phyloP scores from a whole-genome alignment of 2,113 vertebrate species.

The Vimba vimba region DNA sequence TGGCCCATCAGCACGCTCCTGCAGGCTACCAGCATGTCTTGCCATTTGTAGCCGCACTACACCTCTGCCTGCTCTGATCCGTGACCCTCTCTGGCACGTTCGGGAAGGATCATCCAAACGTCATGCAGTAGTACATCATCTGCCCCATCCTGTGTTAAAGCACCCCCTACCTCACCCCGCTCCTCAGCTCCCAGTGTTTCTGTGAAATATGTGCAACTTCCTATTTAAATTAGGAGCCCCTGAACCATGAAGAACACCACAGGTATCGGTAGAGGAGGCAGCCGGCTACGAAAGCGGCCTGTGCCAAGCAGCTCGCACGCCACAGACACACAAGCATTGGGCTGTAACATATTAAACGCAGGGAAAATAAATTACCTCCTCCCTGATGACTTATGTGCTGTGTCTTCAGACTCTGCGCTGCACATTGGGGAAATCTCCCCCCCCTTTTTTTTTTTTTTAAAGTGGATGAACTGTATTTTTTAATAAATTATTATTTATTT shows the following conservation, averaged over 20 bases:
- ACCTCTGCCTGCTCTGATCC: slow-evolving; percentile 49
- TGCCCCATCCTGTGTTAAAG: slow-evolving; percentile 44
- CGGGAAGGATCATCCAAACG: slow-evolving; percentile 40
- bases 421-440: slow-evolving; percentile 60
- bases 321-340: slow-evolving; percentile 90
- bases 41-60: slow-evolving; percentile 43
- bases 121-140: slow-evolving; percentile 49
- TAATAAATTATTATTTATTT: slow-evolving; percentile 29
- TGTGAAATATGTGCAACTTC: slow-evolving; percentile 98
- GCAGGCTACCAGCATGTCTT: slow-evolving; percentile 45
- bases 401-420: slow-evolving; percentile 71
- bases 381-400: slow-evolving; percentile 92
- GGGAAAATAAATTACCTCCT: slow-evolving; percentile 94
- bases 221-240: slow-evolving; percentile 98
- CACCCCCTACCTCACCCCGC: slow-evolving; percentile 26
- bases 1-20: slow-evolving; percentile 41
- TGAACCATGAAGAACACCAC: slow-evolving; percentile 99
- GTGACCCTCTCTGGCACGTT: slow-evolving; percentile 34
- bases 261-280: slow-evolving; percentile 89
- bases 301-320: slow-evolving; percentile 79
- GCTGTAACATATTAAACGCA: slow-evolving; percentile 99
- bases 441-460: slow-evolving; percentile 22
- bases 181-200: slow-evolving; percentile 77
- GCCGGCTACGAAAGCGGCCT: slow-evolving; percentile 80
- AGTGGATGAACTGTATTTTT: slow-evolving; percentile 23